Percentiles rank a stretch among this genome's conserved stretches.
These are phyloP conservation scores for Naso thynnoides DNA, from an alignment of 2,797 vertebrate genomes.

Conservation along the genomic window DNA sequence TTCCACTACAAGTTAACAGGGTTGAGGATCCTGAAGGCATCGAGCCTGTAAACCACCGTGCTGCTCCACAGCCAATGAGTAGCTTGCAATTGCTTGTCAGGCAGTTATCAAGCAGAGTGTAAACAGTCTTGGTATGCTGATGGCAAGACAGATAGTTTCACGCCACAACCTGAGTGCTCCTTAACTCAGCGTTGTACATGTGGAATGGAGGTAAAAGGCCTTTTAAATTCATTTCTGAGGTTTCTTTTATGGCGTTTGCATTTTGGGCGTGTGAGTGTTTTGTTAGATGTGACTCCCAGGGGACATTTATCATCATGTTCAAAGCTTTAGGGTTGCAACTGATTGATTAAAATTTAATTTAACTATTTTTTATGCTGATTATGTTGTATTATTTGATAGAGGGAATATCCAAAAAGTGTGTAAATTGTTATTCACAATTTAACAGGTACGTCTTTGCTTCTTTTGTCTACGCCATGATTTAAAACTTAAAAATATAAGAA, in stretches of 20 bases:
- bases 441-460: not conserved
- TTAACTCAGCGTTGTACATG: not conserved
- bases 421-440: too few species aligned
- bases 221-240: not conserved
- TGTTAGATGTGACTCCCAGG: not conserved
- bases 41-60: constrained; percentile 5
- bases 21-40: constrained; percentile 13
- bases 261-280: not conserved
- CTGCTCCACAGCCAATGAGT: constrained; percentile 56
- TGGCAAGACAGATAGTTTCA: constrained; percentile 47
- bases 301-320: too few species aligned
- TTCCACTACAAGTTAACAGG: not conserved
- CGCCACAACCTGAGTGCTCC: not conserved
- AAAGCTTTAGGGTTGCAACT: too few species aligned
- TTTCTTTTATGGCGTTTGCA: constrained; percentile 2
- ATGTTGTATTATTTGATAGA: not conserved
- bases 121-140: constrained; percentile 57
- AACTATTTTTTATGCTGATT: too few species aligned
- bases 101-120: constrained; percentile 55
- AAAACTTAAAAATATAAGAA: not conserved
- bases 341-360: too few species aligned
- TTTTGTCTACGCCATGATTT: not conserved
- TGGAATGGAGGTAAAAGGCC: not conserved
- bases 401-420: too few species aligned
- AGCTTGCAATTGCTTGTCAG: constrained; percentile 59